Evolutionary conservation across 2,797 vertebrate species (phyloP).

Genomic region (Tapera naevia): DNA sequence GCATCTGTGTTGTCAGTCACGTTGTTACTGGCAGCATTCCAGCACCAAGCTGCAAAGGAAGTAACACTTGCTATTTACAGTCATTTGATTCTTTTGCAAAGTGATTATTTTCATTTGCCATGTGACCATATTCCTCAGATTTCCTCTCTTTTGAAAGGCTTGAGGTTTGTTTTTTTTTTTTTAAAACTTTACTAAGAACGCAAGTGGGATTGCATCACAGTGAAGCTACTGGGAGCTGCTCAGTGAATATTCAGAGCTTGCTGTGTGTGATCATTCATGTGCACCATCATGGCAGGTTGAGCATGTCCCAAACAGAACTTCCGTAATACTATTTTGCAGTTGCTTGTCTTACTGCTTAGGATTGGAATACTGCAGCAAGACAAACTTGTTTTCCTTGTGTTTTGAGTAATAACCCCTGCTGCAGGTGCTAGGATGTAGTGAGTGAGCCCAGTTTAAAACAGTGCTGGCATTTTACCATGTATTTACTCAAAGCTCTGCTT

Average conservation of each 20-base stretch:
- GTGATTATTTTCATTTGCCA: not conserved
- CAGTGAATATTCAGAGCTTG: not conserved
- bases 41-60: conserved; percentile 8
- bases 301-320: not conserved
- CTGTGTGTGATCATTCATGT: not conserved
- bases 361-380: not conserved
- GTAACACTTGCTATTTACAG: not conserved
- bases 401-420: not conserved
- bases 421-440: not conserved
- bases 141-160: not conserved
- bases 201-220: not conserved
- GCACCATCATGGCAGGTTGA: not conserved
- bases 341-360: not conserved
- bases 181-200: not conserved
- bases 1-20: conserved; percentile 12
- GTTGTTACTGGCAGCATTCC: not conserved
- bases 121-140: not conserved
- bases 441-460: not conserved
- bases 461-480: not conserved
- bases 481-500: not conserved
- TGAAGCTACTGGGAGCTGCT: not conserved
- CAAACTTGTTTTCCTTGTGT: not conserved
- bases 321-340: not conserved
- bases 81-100: not conserved
- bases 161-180: not conserved